A percentile compares a stretch with the other conserved stretches of the same genome.
Conservation (phyloP, 2,888 invertebrate genomes). For the Empis stercorea region DNA sequence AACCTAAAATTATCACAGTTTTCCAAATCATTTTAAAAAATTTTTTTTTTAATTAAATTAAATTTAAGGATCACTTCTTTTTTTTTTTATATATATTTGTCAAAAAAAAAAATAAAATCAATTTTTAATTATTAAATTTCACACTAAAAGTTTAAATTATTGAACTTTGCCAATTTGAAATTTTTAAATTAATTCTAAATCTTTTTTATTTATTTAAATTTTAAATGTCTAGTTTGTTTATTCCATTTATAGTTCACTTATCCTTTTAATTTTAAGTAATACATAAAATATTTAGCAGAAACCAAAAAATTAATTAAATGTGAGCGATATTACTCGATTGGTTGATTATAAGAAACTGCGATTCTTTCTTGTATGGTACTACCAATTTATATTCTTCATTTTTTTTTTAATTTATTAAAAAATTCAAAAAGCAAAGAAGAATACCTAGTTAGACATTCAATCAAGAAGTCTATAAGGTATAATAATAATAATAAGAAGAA, state of each 20-base stretch:
- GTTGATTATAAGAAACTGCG: conserved; percentile 36
- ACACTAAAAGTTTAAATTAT: too few relatives aligned
- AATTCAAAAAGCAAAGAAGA: conserved; percentile 38
- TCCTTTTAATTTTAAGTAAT: too few relatives aligned
- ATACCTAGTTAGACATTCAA: conserved; percentile 7
- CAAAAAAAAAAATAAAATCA: too few relatives aligned
- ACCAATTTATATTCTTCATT: conserved; percentile 38
- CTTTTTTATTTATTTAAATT: not conserved
- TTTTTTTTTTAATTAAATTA: conserved; percentile 5
- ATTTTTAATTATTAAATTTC: too few relatives aligned
- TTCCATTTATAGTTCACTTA: too few relatives aligned
- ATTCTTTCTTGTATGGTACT: conserved; percentile 28
- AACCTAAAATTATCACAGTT: conserved; percentile 20
- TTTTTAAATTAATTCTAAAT: not conserved
- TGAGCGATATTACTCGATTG: conserved; percentile 26
- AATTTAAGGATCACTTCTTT: not conserved
- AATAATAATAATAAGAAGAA: too few relatives aligned
- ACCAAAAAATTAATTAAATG: too few relatives aligned
- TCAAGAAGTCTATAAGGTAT: not conserved
- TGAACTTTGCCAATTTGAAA: too few relatives aligned
- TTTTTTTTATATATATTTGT: too few relatives aligned
- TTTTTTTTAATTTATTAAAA: conserved; percentile 38
- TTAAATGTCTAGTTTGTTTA: too few relatives aligned
- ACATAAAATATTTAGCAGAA: too few relatives aligned
- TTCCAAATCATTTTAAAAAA: conserved; percentile 24